Evolutionary conservation across 2,797 vertebrate species (phyloP), one percentile per base, ranked within the genome.

Genomic region (Melanotaenia nigrans): DNA sequence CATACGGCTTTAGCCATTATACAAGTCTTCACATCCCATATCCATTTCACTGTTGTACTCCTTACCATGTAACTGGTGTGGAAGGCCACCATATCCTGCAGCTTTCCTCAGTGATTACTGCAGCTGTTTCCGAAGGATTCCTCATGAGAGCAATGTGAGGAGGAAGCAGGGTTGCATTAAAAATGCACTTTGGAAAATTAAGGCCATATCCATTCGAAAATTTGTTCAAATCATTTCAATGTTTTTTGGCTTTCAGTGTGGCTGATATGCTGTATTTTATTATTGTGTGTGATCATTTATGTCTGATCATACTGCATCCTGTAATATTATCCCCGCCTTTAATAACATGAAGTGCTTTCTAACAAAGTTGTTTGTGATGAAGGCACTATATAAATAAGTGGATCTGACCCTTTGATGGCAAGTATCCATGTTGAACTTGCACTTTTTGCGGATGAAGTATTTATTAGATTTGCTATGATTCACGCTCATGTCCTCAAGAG

Each of bases 261-360:
- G 68, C 80, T 68, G 70, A 45, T 75, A 55, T 24, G 54, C 66
- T 57, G 58, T 56, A 3, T 55, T 77, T 73, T 56, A 75, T 55
- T 54, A 18, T 59, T 47, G 6, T 20, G 8, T 8, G 3, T 60
- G 14, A 54, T 59, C 20, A 78, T 79, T 79, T 61, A 75, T 68
- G 58, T 76, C 60, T 4, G 12, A 70, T 78, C 11, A 2, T 20
- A 55, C 73, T 56, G 16, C 63, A 47, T 49, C 54, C 42, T 61
- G 74, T 65, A 60, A 73, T 67, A 32, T 51, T 63, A 25, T 61
- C 57, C 36, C 51, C 28, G 32, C 30, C 20, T 83, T 81, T 87
- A 89, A 87, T 87, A 86, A 73, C 68, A 77, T 24, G 14, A 77
- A 83, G 77, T 85, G 84, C 83, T 74, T 72, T 79, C 53, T 72